Evolutionary conservation across 2,113 vertebrate genomes (phyloP).

Genomic region (Psammodynastes pulverulentus): DNA sequence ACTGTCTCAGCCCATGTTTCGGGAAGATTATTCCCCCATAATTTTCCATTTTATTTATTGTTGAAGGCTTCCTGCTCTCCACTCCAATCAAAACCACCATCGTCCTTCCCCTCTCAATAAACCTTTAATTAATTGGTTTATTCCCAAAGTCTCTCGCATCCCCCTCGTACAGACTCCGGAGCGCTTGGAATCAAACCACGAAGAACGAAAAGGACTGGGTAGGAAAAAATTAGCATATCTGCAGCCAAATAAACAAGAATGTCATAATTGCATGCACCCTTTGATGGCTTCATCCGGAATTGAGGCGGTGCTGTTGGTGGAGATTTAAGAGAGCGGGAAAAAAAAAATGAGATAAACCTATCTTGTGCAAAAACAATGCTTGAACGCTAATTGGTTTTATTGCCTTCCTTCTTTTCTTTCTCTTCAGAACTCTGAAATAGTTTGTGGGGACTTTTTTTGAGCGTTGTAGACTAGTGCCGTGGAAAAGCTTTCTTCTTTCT

Average conservation of each 20-base stretch:
- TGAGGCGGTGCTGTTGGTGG: accelerated
- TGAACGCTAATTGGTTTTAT: conserved; percentile 1
- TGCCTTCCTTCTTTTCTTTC: neutral
- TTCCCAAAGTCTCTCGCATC: neutral
- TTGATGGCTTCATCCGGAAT: neutral
- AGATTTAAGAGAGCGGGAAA: neutral
- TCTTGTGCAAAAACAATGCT: neutral
- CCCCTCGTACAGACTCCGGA: neutral
- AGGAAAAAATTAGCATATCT: neutral
- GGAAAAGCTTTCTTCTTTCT: neutral
- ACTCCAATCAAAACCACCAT: neutral
- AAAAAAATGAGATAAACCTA: neutral
- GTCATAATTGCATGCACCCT: neutral
- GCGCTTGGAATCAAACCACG: accelerated
- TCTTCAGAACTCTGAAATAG: accelerated
- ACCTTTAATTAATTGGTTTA: neutral
- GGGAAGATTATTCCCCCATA: neutral
- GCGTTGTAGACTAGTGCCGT: neutral
- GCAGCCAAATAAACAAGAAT: accelerated
- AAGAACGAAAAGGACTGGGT: neutral
- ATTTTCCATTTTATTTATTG: neutral
- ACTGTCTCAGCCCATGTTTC: neutral
- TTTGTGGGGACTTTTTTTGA: neutral
- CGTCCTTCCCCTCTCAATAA: neutral
- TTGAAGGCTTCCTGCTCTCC: neutral